Evolutionary conservation across 2,888 invertebrate species (phyloP), one percentile per base, ranked within the genome.

Genomic region (Tenthredo scrophulariae): DNA sequence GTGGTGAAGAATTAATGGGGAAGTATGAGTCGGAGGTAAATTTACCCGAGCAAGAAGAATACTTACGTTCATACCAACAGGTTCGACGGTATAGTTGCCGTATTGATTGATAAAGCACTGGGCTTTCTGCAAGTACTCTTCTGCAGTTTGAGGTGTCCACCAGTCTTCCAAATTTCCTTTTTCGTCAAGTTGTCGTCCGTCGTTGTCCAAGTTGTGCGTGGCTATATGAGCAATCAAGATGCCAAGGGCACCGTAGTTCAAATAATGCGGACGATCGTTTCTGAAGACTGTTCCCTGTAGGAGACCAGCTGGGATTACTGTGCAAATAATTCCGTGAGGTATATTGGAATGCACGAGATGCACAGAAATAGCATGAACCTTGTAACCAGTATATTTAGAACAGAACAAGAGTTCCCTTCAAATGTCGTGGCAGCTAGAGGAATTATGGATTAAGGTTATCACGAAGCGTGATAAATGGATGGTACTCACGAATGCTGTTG

Each of bases 101-200:
- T 99, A 99, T 92, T 99, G 99, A 88, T 98, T 95, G 88, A 98
- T 98, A 90, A 99, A 98, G 92, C 99, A 99, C 90, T 97, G 96
- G 0, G 98, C 97, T 91, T 97, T 97, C 87, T 97, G 95, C 84
- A 98, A 94, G 92, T 98, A 99, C 29, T 96, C 96, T 88, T 96
- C 95, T 90, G 98, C 97, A 0, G 98, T 98, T 87, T 95, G 94
- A 80, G 96, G 95, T 87, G 97, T 96, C 98, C 98, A 99, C 99
- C 99, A 99, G 91, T 98, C 97, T 0, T 97, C 96, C 87, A 98
- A 94, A 93, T 98, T 98, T 18, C 99, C 99, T 87, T 97, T 95
- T 88, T 97, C 96, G 93, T 99, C 98, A 91, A 98, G 99, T 94
- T 98, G 98, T 77, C 98, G 96, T 83, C 99, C 98, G 95, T 96